phyloP scores from a whole-genome alignment of 2,113 vertebrate species.

The Hemichromis elongatus region DNA sequence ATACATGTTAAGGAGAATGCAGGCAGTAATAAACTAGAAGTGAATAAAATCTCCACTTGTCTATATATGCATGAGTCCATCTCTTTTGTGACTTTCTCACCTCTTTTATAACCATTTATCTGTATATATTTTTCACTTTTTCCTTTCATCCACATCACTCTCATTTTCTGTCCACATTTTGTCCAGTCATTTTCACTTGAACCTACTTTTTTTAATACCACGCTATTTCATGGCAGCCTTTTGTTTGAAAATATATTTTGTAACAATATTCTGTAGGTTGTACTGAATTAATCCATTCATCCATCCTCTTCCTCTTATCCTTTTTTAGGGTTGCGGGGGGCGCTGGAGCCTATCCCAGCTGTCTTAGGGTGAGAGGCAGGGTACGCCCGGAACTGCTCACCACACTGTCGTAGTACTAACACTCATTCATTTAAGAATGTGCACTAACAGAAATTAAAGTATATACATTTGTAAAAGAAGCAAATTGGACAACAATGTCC shows the following conservation, averaged over 20 bases:
- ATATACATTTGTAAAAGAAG: not conserved
- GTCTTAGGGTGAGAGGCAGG: too few species aligned
- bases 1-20: conserved; percentile 47
- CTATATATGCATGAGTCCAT: not conserved
- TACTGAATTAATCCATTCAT: not conserved
- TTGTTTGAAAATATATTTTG: conserved; percentile 19
- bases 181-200: not conserved
- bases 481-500: not conserved
- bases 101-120: not conserved
- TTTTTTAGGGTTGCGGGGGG: too few species aligned
- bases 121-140: not conserved
- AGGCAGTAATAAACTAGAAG: conserved; percentile 4
- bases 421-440: too few species aligned
- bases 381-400: too few species aligned
- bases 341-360: too few species aligned
- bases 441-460: not conserved
- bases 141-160: not conserved
- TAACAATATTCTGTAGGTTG: not conserved
- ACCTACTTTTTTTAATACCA: conserved; percentile 38
- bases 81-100: not conserved
- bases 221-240: conserved; percentile 17
- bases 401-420: too few species aligned
- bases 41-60: not conserved
- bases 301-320: too few species aligned
- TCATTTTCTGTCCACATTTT: not conserved